These are phyloP conservation scores for Myiozetetes cayanensis DNA, from an alignment of 2,113 vertebrate genomes.

Conservation along the genomic window DNA sequence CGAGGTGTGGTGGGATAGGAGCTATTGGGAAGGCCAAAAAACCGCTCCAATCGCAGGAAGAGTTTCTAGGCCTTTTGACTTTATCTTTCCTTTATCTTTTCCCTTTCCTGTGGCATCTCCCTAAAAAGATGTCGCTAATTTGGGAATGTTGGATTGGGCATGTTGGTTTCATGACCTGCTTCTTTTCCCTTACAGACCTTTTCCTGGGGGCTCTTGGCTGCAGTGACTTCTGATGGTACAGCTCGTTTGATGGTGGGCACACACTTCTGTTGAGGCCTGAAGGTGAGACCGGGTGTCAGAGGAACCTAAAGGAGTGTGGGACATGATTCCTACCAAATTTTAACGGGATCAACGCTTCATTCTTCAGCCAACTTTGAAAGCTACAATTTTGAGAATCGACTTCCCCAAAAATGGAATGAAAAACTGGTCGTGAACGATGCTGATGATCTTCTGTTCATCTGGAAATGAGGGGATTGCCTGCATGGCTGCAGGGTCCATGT, in stretches of 20 bases:
- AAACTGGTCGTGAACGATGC: neutral
- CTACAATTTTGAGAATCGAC: neutral
- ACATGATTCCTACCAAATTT: neutral
- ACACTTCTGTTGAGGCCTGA: neutral
- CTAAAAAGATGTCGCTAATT: neutral
- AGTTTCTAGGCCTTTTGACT: neutral
- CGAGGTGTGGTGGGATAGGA: neutral
- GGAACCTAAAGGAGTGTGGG: neutral
- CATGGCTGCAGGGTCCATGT: neutral
- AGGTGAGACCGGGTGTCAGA: neutral
- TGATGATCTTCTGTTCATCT: neutral
- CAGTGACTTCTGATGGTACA: neutral
- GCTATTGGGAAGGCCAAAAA: neutral
- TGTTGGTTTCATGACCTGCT: neutral
- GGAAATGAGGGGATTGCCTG: neutral
- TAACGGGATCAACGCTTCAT: neutral
- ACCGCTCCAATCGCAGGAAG: neutral
- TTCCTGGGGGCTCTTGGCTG: neutral
- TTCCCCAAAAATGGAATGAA: neutral
- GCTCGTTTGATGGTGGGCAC: neutral
- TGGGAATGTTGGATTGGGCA: neutral
- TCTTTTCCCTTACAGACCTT: neutral
- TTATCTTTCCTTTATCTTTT: neutral
- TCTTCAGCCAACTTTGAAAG: neutral
- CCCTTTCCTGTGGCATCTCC: neutral